A percentile compares a stretch with the other conserved stretches of the same genome.
These are phyloP conservation scores for Echinometra lucunter DNA, from an alignment of 53 echinoderm and acorn worm genomes.

Conservation along the genomic window DNA sequence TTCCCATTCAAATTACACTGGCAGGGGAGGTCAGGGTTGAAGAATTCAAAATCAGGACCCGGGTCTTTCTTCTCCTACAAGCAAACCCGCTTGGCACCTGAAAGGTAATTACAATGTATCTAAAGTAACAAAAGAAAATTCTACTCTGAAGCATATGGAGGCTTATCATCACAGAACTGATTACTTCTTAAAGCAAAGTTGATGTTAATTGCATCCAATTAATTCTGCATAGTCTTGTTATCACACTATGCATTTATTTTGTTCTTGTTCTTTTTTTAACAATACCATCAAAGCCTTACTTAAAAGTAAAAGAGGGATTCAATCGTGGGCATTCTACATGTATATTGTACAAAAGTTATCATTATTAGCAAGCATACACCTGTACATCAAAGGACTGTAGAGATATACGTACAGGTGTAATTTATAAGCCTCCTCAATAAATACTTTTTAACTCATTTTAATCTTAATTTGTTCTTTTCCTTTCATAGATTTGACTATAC, in stretches of 20 bases:
- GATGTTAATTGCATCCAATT: not conserved
- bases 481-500: too few species aligned
- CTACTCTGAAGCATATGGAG: not conserved
- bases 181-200: not conserved
- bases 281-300: too few species aligned
- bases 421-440: too few species aligned
- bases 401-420: too few species aligned
- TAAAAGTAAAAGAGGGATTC: too few species aligned
- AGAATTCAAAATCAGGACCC: conserved; percentile 19
- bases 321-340: too few species aligned
- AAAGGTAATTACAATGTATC: conserved; percentile 1
- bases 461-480: too few species aligned
- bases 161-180: not conserved
- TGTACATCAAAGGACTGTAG: too few species aligned
- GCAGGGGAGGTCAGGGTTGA: conserved; percentile 40
- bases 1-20: conserved; percentile 41
- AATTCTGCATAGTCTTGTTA: not conserved
- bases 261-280: not conserved
- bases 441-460: too few species aligned
- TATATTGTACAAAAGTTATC: too few species aligned
- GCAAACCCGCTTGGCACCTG: not conserved
- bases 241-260: not conserved
- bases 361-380: too few species aligned
- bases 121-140: not conserved
- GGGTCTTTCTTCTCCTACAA: conserved; percentile 36